Evolutionary conservation across 2,797 vertebrate genomes (phyloP).

Genomic region (Myoxocephalus aenaeus): DNA sequence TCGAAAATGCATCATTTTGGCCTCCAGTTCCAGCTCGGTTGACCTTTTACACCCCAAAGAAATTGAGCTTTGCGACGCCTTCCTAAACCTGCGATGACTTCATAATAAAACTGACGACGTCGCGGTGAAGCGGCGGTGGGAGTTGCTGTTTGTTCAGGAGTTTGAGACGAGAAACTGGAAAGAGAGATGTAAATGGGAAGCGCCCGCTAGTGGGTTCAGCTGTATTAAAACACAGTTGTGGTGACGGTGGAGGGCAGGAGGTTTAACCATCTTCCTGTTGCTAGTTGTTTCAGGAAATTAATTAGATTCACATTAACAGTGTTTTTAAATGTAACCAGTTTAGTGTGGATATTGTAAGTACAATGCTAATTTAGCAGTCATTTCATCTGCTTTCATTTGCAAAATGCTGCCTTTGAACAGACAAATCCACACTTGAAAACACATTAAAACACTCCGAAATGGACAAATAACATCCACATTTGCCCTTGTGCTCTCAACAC

Average conservation of each 20-base stretch:
- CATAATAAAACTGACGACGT: background rate
- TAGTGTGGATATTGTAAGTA: background rate
- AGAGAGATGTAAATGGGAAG: background rate
- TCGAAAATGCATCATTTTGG: background rate
- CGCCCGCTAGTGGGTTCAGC: background rate
- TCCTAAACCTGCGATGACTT: background rate
- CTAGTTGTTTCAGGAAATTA: background rate
- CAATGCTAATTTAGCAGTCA: background rate
- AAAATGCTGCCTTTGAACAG: constrained; percentile 30
- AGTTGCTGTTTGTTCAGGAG: background rate
- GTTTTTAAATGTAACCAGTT: background rate
- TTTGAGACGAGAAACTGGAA: background rate
- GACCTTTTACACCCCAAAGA: background rate
- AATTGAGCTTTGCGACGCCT: background rate
- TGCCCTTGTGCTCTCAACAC: constrained; percentile 9
- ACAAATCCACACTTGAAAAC: constrained; percentile 29
- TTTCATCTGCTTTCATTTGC: constrained; percentile 31
- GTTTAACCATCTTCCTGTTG: background rate
- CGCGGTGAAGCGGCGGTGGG: background rate
- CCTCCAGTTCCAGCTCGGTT: background rate
- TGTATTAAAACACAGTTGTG: too few species aligned
- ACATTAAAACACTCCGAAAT: constrained; percentile 30
- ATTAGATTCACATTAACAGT: background rate
- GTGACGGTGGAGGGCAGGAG: background rate
- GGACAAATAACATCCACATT: constrained; percentile 18